A percentile compares a stretch with the other conserved stretches of the same genome.
Evolutionary conservation across 2,797 vertebrate genomes (phyloP).

Genomic region (Semotilus atromaculatus): DNA sequence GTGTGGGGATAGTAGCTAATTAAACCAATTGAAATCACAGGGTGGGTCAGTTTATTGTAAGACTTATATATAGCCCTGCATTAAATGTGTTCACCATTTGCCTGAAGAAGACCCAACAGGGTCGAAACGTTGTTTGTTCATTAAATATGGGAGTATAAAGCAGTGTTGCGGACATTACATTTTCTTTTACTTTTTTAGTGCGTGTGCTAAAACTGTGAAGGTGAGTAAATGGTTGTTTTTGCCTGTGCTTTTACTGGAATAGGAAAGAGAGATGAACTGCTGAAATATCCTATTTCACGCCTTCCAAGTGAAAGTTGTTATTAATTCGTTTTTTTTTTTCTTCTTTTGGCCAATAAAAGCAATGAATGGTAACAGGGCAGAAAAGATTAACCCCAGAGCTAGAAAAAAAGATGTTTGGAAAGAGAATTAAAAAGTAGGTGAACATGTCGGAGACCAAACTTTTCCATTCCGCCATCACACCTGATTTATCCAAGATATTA

Average conservation of each 20-base stretch:
- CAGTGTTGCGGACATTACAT: too few relatives aligned
- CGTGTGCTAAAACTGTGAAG: constrained; percentile 63
- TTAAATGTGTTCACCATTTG: too few relatives aligned
- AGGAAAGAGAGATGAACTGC: constrained; percentile 46
- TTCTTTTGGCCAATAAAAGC: constrained; percentile 40
- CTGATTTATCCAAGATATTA: constrained; percentile 82
- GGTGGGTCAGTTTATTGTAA: too few relatives aligned
- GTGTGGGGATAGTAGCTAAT: too few relatives aligned
- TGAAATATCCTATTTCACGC: constrained; percentile 55
- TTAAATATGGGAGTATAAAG: too few relatives aligned
- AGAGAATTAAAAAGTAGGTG: constrained; percentile 58
- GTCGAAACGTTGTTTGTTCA: too few relatives aligned
- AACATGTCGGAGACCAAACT: constrained; percentile 67
- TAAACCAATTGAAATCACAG: too few relatives aligned
- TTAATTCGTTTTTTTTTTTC: constrained; percentile 25
- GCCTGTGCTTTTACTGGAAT: constrained; percentile 54
- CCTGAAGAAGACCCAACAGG: too few relatives aligned
- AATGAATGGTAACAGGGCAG: constrained; percentile 47
- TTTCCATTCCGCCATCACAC: constrained; percentile 77
- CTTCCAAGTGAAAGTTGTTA: constrained; percentile 42
- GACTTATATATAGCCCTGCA: too few relatives aligned
- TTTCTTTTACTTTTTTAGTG: too few relatives aligned
- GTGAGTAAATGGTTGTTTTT: constrained; percentile 60
- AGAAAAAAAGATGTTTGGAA: constrained; percentile 69
- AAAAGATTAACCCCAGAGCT: constrained; percentile 51